Evolutionary conservation across 1,140 invertebrate genomes (phyloP), one percentile per base, ranked within the genome.

Genomic region (Helicoverpa armigera): DNA sequence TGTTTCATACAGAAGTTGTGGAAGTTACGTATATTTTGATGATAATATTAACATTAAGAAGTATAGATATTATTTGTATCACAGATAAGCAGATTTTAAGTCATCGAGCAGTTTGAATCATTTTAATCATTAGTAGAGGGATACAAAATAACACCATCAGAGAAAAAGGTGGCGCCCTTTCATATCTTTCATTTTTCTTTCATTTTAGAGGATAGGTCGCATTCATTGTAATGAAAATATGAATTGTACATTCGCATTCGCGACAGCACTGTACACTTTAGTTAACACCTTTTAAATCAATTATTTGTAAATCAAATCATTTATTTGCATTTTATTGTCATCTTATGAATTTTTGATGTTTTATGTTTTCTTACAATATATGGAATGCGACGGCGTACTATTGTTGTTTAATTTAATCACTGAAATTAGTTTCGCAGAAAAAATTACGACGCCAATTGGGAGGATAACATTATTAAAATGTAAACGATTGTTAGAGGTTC

Each of bases 301-400:
- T 53, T 79, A 77, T 65, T 51, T 43, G 35, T 43, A 43, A 43
- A 43, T 58, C 61, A 72, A 53, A 51, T 79, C 72, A 70, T 75
- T 53, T 79, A 77, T 58, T 51, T 77, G 53, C 77, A 78, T 83
- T 79, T 72, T 82, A 29, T 67, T 77, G 58, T 81, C 35, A 81
- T 18, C 29, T 67, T 77, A 69, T 75, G 61, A 79, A 60, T 77
- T 77, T 72, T 77, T 43, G 72, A 77, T 88, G 61, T 65, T 91
- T 89, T 87, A 53, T 92, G 84, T 93, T 94, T 94, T 94, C 91
- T 89, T 94, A 85, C 92, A 94, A 94, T 95, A 95, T 88, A 95
- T 81, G 86, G 89, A 93, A 94, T 95, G 94, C 91, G 92, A 95
- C 89, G 94, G 94, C 94, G 94, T 88, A 95, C 79, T 79, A 23